Base-by-base conservation (phyloP, 1,140 invertebrate species). In the Tetramorium parvispinum region DNA sequence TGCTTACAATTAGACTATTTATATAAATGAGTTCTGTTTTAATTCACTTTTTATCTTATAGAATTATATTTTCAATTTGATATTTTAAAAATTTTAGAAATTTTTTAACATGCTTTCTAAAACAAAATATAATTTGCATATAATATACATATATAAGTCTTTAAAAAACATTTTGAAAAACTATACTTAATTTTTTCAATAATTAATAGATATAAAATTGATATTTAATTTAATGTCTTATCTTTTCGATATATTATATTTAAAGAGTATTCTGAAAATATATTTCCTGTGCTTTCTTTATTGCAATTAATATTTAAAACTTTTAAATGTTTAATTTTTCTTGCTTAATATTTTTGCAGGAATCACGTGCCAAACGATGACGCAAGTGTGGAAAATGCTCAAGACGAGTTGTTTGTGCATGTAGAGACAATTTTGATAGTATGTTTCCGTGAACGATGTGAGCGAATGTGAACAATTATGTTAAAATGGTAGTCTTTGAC, bases 341-440 rank as follows among this genome's bases (percentile, higher is more conserved):
- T 2, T 51, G 43, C 11, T 21, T n/a, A 40, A 55, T 63, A 27
- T 57, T 24, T 91, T 91, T 91, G 53, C 77, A 95, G 94, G 93
- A 94, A 75, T 94, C 94, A 46, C 93, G 91, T 83, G 93, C 93
- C 55, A 94, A 91, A 76, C 92, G 93, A 92, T 95, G 92, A 94
- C 70, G 57, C 27, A 59, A 82, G 87, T 27, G 49, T 53, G 43
- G 3, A 85, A 27, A 63, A 85, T 85, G 73, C 57, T 73, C 57
- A 78, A 76, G 32, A 78, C 8, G 7, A 27, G 32, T 78, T 76
- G 2, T 76, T 61, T 53, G 46, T 86, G 57, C n/a, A 53, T 49
- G 24, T 61, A 55, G 21, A 27, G 46, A 59, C 37, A 24, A 57
- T 43, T 49, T 57, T 59, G 37, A 57, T 32, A 32, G 53, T 75